Evolutionary conservation across 2,113 vertebrate genomes (phyloP).

Genomic region (Capricornis sumatraensis): DNA sequence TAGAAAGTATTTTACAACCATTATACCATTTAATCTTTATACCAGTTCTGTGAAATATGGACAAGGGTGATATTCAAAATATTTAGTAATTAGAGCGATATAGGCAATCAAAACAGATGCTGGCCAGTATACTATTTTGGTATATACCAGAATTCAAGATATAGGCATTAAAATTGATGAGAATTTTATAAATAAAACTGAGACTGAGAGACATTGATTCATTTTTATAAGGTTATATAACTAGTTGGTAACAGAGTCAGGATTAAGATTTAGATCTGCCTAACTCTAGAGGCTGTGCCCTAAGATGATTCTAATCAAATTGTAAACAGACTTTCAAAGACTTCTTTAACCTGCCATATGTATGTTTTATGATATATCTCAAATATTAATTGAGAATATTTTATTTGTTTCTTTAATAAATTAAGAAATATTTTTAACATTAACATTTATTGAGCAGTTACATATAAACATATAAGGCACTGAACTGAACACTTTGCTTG

Average conservation of each 20-base stretch:
- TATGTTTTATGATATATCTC: neutral
- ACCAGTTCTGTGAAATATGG: neutral
- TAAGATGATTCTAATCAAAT: neutral
- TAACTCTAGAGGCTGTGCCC: neutral
- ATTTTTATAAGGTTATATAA: neutral
- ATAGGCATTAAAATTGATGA: neutral
- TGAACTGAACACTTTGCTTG: no score
- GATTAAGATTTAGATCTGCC: neutral
- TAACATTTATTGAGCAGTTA: no score
- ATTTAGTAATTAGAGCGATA: neutral
- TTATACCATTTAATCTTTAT: neutral
- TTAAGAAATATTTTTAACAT: neutral
- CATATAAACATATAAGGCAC: no score
- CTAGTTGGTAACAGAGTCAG: neutral
- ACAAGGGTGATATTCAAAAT: neutral
- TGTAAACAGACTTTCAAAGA: neutral
- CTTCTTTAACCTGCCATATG: neutral
- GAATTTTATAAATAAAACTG: neutral
- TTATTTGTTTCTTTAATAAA: neutral
- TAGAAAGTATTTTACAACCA: neutral
- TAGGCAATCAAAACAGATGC: neutral
- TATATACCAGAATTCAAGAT: neutral
- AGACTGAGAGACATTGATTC: conserved; percentile 9
- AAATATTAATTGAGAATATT: conserved; percentile 13
- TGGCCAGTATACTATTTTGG: neutral